Conservation (phyloP, 2,113 vertebrate species). For the Coptodon rendalli region DNA sequence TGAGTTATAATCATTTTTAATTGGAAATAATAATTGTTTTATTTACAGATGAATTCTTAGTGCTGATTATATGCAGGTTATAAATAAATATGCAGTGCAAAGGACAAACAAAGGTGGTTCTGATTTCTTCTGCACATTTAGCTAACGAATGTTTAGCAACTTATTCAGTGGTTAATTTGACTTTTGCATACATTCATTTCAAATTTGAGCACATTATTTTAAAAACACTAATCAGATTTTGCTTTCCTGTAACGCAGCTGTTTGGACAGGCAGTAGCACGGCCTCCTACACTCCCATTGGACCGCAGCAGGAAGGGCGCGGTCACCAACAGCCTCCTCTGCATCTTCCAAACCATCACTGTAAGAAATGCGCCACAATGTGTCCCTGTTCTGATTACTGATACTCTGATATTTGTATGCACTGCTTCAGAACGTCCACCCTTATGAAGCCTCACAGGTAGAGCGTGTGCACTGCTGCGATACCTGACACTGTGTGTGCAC, state of each 20-base stretch:
- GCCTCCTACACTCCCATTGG: slow-evolving; percentile 69
- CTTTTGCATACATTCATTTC: neutral
- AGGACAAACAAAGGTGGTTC: neutral
- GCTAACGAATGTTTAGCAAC: neutral
- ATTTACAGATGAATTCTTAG: neutral
- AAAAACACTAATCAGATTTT: neutral
- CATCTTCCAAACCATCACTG: slow-evolving; percentile 70
- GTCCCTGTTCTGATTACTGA: neutral
- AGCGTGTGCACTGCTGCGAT: neutral
- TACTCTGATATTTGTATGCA: neutral
- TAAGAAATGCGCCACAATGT: slow-evolving; percentile 21
- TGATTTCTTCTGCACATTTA: neutral
- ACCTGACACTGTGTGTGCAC: neutral
- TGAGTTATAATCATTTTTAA: neutral
- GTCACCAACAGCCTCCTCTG: slow-evolving; percentile 65
- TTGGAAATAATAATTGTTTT: neutral
- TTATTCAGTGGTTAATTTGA: neutral
- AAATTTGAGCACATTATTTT: neutral
- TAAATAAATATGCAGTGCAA: neutral
- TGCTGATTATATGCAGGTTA: neutral
- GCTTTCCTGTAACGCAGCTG: slow-evolving; percentile 40
- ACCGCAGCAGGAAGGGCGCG: slow-evolving; percentile 68
- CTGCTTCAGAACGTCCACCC: neutral
- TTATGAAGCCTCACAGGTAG: neutral
- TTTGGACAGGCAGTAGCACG: slow-evolving; percentile 74